Evolutionary conservation across 1,140 invertebrate genomes (phyloP).

Genomic region (Bombus turneri): DNA sequence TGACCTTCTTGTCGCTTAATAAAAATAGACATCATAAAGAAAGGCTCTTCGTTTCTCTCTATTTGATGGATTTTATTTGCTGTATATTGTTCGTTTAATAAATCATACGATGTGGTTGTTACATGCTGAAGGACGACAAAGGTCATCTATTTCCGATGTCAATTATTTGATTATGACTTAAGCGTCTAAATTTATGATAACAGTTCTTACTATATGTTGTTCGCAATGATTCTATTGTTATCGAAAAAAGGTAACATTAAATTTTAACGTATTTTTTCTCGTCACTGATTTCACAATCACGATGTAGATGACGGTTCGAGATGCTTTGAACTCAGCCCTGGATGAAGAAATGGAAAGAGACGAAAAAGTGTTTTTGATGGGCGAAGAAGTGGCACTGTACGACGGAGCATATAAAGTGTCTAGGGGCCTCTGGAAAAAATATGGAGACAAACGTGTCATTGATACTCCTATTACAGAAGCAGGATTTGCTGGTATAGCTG

Average conservation of each 20-base stretch:
- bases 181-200: neutral
- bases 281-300: neutral
- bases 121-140: constrained; percentile 71
- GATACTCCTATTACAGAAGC: constrained; percentile 99
- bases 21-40: too few relatives aligned
- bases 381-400: constrained; percentile 99
- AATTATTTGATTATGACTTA: neutral
- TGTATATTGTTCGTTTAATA: constrained; percentile 46
- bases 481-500: constrained; percentile 98
- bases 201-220: neutral
- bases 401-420: constrained; percentile 99
- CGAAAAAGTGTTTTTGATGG: constrained; percentile 96
- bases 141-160: constrained; percentile 64
- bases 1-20: neutral
- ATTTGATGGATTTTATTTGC: neutral
- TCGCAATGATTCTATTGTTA: neutral
- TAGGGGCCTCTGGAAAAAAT: constrained; percentile 98
- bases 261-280: too few relatives aligned
- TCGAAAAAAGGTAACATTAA: neutral
- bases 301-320: constrained; percentile 93
- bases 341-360: constrained; percentile 99
- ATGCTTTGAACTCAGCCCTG: constrained; percentile 97
- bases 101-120: constrained; percentile 31
- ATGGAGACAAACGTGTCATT: constrained; percentile 97
- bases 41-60: neutral